Base-by-base conservation (phyloP, 2,888 invertebrate species). In the Athetis lepigone region DNA sequence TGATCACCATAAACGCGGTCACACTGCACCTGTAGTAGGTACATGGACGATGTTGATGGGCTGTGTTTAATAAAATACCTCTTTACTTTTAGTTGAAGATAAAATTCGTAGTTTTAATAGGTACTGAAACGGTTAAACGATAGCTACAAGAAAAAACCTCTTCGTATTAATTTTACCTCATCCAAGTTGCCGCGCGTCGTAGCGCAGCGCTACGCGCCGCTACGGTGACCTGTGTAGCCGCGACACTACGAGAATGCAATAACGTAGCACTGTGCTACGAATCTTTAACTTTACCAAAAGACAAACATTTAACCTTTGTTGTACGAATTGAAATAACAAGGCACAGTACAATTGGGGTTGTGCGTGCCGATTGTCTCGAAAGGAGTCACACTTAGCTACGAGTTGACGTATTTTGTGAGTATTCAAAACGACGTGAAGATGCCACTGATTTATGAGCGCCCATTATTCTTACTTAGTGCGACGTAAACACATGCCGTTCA, bases 381-480 rank as follows among this genome's bases (percentile, higher is more conserved):
- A 82, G 79, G 81, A 85, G 85, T 85, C 81, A 84, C 84, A 81
- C 83, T 84, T 85, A 81, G 79, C 77, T 79, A 79, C 76, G 81
- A 81, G 82, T 82, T 86, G 88, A 87, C 87, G 85, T 86, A 85
- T 85, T 88, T 88, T 88, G 87, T 87, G 86, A 85, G 88, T 87
- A 90, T 90, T 91, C 89, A 90, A 89, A 91, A 90, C 88, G 89
- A 88, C 87, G 86, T 85, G 88, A 89, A 89, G 90, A 92, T 87
- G 88, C 85, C 86, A 82, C 90, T 90, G 92, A 92, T 92, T 91
- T 92, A 92, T 91, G 87, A 85, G 70, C 75, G 71, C 70, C 85
- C 89, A 92, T 92, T 91, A 91, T 87, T 92, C 92, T 92, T 90
- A 88, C 91, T 92, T 91, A 92, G 77, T 77, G 84, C 84, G 90